A percentile compares a stretch with the other conserved stretches of the same genome.
These are phyloP conservation scores for Nicator chloris DNA, from an alignment of 2,113 vertebrate genomes.

Conservation along the genomic window DNA sequence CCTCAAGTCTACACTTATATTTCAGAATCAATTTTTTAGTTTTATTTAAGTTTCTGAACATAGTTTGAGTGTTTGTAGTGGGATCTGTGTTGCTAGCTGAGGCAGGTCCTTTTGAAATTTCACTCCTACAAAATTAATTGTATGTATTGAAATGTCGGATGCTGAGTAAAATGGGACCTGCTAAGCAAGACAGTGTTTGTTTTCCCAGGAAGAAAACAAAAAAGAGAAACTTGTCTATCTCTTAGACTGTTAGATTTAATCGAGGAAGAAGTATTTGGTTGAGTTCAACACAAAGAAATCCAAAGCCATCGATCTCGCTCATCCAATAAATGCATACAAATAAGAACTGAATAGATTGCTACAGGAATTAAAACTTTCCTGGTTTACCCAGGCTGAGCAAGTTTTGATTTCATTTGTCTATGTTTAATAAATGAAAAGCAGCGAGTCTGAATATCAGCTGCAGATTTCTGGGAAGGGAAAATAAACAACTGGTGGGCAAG, in stretches of 20 bases:
- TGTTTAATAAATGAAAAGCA: background rate
- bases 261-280: background rate
- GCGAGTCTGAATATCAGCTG: background rate
- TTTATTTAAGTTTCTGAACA: background rate
- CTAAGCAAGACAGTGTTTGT: background rate
- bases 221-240: background rate
- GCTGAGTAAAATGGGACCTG: background rate
- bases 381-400: background rate
- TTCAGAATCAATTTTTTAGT: rapidly evolving
- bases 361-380: background rate
- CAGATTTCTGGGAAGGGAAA: background rate
- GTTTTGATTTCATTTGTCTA: slow-evolving; percentile 6
- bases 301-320: background rate
- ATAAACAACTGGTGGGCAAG: background rate
- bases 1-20: background rate
- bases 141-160: background rate
- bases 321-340: background rate
- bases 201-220: background rate
- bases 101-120: background rate
- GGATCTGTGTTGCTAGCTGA: background rate
- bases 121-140: background rate
- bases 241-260: background rate
- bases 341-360: background rate
- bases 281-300: background rate
- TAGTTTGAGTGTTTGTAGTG: background rate